These are phyloP conservation scores for Microtus montanus DNA, from an alignment of 2,113 vertebrate genomes.

Conservation along the genomic window DNA sequence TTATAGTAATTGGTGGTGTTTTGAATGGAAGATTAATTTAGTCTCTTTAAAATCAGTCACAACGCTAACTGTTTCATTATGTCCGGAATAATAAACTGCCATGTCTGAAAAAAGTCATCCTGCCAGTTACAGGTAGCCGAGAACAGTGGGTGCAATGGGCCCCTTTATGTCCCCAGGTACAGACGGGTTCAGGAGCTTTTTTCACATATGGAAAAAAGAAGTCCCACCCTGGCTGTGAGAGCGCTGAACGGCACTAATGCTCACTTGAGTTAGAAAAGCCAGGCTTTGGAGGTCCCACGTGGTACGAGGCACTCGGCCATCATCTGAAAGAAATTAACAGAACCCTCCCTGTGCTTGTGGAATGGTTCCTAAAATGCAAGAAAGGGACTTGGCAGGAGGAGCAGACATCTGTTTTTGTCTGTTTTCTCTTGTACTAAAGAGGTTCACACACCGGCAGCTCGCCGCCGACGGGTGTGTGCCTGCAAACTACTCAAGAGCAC, in stretches of 20 bases:
- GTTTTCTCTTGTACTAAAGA: conserved; percentile 86
- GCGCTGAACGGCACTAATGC: conserved; percentile 68
- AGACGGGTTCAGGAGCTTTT: conserved; percentile 61
- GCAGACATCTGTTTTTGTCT: conserved; percentile 90
- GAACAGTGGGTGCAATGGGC: conserved; percentile 33
- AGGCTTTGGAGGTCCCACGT: conserved; percentile 66
- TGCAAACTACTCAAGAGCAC: conserved; percentile 75
- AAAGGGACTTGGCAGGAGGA: conserved; percentile 85
- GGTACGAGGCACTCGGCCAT: conserved; percentile 72
- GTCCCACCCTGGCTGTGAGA: conserved; percentile 71
- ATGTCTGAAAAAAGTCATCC: conserved; percentile 37
- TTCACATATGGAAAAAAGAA: conserved; percentile 78
- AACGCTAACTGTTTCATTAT: conserved; percentile 43
- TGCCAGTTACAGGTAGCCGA: conserved; percentile 57
- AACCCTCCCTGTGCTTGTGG: conserved; percentile 86
- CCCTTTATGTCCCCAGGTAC: conserved; percentile 60
- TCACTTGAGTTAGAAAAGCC: conserved; percentile 75
- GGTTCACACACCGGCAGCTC: conserved; percentile 86
- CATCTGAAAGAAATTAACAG: conserved; percentile 89
- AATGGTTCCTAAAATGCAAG: conserved; percentile 85
- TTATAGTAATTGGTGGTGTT: conserved; percentile 37
- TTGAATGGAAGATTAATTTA: conserved; percentile 54
- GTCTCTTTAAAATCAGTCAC: conserved; percentile 59
- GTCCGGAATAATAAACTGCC: neutral
- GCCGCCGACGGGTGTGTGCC: conserved; percentile 84